Conservation (phyloP, 2,113 vertebrate species). For the Macrotis lagotis region DNA sequence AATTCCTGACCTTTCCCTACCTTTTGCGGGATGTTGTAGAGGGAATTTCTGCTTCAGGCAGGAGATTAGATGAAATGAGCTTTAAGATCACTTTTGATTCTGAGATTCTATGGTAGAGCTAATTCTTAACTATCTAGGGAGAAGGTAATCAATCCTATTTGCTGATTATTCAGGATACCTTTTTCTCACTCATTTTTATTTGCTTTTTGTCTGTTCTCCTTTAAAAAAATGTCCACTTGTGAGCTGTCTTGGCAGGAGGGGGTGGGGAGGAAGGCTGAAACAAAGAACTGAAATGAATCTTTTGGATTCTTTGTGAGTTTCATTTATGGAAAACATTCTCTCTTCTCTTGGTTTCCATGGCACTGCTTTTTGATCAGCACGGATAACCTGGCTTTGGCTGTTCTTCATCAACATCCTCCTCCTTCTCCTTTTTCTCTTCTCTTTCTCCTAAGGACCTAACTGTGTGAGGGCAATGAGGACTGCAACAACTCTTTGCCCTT, state of each 20-base stretch:
- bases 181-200: background rate
- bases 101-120: background rate
- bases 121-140: background rate
- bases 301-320: background rate
- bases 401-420: background rate
- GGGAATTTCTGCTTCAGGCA: background rate
- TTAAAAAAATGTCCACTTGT: background rate
- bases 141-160: background rate
- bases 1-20: background rate
- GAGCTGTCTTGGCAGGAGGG: background rate
- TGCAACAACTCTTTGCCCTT: background rate
- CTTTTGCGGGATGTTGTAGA: background rate
- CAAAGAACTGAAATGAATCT: background rate
- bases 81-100: background rate
- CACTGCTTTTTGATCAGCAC: background rate
- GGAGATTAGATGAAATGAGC: background rate
- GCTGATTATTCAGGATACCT: background rate
- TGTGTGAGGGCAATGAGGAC: slow-evolving; percentile 15
- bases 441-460: background rate
- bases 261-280: background rate
- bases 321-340: slow-evolving; percentile 2
- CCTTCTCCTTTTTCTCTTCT: background rate
- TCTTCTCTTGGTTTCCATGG: background rate
- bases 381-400: background rate
- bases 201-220: background rate